Percentiles rank a stretch among this genome's conserved stretches.
phyloP scores from a whole-genome alignment of 37 sponge, comb jelly and placozoan genomes.

The Bolinopsis microptera region DNA sequence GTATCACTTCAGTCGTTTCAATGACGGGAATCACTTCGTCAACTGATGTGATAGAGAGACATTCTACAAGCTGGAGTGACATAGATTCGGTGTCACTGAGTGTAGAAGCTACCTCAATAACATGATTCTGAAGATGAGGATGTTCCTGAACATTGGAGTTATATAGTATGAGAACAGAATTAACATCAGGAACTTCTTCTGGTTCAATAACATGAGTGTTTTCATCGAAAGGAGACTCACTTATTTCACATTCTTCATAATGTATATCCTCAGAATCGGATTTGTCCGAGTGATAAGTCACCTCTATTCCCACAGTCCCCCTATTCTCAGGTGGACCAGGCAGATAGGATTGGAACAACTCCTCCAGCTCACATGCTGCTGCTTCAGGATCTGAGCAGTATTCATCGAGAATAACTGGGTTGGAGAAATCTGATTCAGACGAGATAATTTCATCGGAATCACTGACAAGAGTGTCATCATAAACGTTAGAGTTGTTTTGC shows the following conservation, averaged over 20 bases:
- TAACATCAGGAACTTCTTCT: not conserved
- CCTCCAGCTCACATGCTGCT: not conserved
- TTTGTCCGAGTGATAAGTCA: constrained; percentile 38
- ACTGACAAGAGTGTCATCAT: not conserved
- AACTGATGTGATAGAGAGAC: not conserved
- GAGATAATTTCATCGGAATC: not conserved
- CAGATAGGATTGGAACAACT: not conserved
- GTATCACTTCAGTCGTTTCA: not conserved
- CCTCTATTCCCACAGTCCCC: constrained; percentile 19
- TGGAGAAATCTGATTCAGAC: not conserved
- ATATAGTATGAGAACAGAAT: not conserved
- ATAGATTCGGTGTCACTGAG: not conserved
- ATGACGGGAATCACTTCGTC: not conserved
- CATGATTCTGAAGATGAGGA: not conserved
- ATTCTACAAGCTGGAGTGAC: not conserved
- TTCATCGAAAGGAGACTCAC: not conserved
- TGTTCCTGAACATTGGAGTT: not conserved
- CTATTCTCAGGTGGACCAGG: not conserved
- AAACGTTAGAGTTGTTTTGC: not conserved
- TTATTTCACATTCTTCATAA: constrained; percentile 41
- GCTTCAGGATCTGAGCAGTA: not conserved
- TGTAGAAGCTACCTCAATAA: not conserved
- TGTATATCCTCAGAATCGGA: constrained; percentile 52
- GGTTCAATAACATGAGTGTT: not conserved
- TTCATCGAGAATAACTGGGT: not conserved